Evolutionary conservation across 1,140 invertebrate species (phyloP).

Genomic region (Temnothorax longispinosus): DNA sequence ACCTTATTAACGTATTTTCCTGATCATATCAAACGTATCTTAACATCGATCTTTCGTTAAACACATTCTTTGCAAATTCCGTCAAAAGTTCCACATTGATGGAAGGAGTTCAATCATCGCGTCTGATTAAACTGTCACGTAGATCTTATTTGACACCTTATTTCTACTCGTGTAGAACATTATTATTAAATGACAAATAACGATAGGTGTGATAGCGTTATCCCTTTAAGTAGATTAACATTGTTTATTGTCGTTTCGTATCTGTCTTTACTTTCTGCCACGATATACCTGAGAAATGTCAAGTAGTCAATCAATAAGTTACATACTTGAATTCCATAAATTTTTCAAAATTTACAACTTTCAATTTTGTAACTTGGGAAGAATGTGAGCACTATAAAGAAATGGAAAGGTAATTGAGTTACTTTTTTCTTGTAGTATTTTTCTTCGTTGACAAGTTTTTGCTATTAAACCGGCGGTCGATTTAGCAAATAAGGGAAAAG

Average conservation of each 20-base stretch:
- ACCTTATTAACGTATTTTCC: neutral
- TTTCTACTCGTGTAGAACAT: neutral
- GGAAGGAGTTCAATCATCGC: neutral
- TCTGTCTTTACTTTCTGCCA: neutral
- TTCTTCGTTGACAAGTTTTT: neutral
- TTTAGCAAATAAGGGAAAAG: neutral
- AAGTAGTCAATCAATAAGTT: neutral
- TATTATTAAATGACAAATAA: conserved; percentile 4
- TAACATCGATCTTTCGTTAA: neutral
- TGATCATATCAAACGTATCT: neutral
- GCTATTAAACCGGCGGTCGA: neutral
- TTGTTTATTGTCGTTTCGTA: neutral
- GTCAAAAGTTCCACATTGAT: neutral
- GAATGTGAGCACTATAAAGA: neutral
- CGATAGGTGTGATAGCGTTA: neutral
- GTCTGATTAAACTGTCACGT: neutral
- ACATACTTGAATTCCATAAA: neutral
- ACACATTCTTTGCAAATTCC: neutral
- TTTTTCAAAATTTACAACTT: neutral
- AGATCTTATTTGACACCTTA: neutral
- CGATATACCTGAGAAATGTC: neutral
- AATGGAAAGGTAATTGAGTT: neutral
- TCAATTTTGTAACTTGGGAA: neutral
- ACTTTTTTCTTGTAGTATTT: neutral
- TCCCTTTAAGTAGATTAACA: neutral